Conservation (phyloP, 2,113 vertebrate species). For the Oryzias melastigma region DNA sequence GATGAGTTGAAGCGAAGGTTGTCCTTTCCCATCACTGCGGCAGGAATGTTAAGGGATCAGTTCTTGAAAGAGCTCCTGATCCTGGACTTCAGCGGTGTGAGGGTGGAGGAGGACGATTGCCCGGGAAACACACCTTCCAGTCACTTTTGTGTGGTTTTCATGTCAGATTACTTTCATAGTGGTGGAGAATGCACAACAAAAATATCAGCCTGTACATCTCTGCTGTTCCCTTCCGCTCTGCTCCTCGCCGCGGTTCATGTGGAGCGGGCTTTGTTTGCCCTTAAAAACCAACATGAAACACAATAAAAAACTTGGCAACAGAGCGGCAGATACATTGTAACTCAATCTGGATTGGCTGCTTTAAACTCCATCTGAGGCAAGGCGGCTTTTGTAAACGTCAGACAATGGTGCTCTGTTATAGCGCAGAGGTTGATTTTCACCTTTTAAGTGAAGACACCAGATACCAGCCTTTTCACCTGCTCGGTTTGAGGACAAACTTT, state of each 20-base stretch:
- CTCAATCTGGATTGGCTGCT: conserved; percentile 65
- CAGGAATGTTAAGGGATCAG: too few relatives aligned
- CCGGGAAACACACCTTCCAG: conserved; percentile 45
- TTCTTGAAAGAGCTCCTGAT: too few relatives aligned
- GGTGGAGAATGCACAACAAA: conserved; percentile 59
- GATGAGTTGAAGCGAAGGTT: too few relatives aligned
- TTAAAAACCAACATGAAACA: conserved; percentile 58
- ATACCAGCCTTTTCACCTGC: conserved; percentile 61
- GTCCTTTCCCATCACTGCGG: too few relatives aligned
- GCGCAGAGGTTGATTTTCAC: conserved; percentile 64
- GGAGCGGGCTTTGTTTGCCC: conserved; percentile 69
- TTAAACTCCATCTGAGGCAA: conserved; percentile 68
- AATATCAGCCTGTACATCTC: conserved; percentile 68
- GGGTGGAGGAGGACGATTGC: background rate
- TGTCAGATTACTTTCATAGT: conserved; percentile 75
- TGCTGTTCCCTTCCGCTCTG: conserved; percentile 47
- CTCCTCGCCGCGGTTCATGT: conserved; percentile 56
- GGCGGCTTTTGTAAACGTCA: conserved; percentile 64
- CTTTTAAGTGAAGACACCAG: conserved; percentile 70
- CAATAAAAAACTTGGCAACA: conserved; percentile 73
- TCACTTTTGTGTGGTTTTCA: conserved; percentile 63
- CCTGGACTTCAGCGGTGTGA: conserved; percentile 12
- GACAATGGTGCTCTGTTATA: conserved; percentile 75
- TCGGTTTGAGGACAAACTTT: conserved; percentile 54
- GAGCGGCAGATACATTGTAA: conserved; percentile 67